Base-by-base conservation (phyloP, 2,113 vertebrate species). In the Tupaia chinensis region DNA sequence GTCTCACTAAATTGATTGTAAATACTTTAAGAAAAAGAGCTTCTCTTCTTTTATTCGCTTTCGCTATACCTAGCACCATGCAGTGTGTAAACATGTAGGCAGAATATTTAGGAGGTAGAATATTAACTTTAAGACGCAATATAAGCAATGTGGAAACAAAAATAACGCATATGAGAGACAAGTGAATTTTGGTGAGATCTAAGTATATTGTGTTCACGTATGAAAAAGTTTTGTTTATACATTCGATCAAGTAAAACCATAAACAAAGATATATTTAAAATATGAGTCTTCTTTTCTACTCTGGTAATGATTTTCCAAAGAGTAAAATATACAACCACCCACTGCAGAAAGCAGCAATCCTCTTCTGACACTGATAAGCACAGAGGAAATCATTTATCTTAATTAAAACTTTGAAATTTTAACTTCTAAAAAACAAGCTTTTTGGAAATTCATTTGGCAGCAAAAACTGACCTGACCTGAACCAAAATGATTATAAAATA, bases 401-500 rank as follows among this genome's bases (percentile, higher is more conserved):
- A 56, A 60, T 14, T 14, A 20, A 96, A 94, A 91, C 65, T 96
- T 82, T 77, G 19, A 80, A 92, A 84, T 83, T 9, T 14, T n/a
- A 70, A 81, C 12, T 23, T 82, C n/a, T 85, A 20, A 60, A n/a
- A 95, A 93, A 80, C 15, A 92, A 53, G 9, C 32, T 70, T 80
- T 95, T 92, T 32, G 27, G 56, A 89, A 93, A 56, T n/a, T 92
- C 77, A 97, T 89, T 85, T 94, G 77, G 56, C 82, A 80, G 29
- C 34, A 89, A 93, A 77, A 87, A 11, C 69, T 90, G 58, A 3
- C 20, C 93, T 80, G 86, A 84, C 56, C 34, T 77, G 61, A 95
- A 84, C 44, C 7, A 76, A 92, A 53, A 0, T 69, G 74, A 78
- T 87, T 61, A 61, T 15, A 93, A 90, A 92, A 84, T 1, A 19